These are phyloP conservation scores for Trimorus sp. DNA, from an alignment of 2,888 invertebrate genomes.

Conservation along the genomic window DNA sequence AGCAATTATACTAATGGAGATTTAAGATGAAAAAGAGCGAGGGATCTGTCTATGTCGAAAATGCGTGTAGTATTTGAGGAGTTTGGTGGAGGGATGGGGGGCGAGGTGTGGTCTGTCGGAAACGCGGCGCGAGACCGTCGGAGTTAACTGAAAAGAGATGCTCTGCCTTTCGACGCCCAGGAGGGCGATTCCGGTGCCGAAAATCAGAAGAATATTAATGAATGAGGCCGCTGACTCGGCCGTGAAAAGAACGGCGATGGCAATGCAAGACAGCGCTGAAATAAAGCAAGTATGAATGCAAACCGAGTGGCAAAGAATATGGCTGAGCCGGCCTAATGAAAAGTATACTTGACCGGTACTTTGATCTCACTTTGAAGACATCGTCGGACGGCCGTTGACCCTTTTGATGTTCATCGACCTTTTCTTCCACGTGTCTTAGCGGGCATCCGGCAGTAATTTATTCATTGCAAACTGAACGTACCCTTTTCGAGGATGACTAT, in stretches of 20 bases:
- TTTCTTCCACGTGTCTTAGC: conserved; percentile 52
- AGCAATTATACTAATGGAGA: conserved; percentile 81
- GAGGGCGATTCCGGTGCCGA: conserved; percentile 71
- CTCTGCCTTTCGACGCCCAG: conserved; percentile 63
- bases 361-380: conserved; percentile 74
- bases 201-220: conserved; percentile 79
- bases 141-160: conserved; percentile 67
- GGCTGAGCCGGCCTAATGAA: conserved; percentile 74
- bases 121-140: conserved; percentile 21
- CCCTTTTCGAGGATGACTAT: no score
- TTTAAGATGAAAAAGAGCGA: conserved; percentile 68
- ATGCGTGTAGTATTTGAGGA: conserved; percentile 74
- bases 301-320: conserved; percentile 70
- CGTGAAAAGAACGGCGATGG: conserved; percentile 59
- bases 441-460: conserved; percentile 42
- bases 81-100: conserved; percentile 32
- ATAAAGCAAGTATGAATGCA: conserved; percentile 64
- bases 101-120: conserved; percentile 49
- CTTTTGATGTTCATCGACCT: conserved; percentile 57
- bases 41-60: conserved; percentile 69
- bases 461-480: conserved; percentile 23
- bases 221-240: conserved; percentile 70
- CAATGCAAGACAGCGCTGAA: conserved; percentile 59
- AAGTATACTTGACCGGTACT: conserved; percentile 73
- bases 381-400: conserved; percentile 50